Evolutionary conservation across 2,113 vertebrate species (phyloP).

Genomic region (Pterocles gutturalis): DNA sequence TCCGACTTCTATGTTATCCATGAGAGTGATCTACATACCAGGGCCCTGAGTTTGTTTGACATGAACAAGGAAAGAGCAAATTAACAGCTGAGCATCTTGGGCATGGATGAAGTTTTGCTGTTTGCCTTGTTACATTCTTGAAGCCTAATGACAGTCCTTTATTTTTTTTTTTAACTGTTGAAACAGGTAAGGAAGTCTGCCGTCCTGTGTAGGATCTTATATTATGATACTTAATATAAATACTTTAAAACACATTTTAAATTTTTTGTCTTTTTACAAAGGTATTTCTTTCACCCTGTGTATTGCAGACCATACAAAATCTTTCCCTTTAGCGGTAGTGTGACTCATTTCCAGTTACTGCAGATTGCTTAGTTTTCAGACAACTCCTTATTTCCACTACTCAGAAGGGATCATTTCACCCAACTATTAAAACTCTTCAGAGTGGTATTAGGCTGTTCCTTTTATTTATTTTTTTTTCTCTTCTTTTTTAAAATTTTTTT

Average conservation of each 20-base stretch:
- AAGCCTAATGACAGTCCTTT: background rate
- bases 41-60: background rate
- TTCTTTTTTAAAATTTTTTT: background rate
- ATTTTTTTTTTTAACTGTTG: background rate
- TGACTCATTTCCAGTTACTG: background rate
- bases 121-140: background rate
- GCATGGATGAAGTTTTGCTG: background rate
- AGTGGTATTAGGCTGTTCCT: background rate
- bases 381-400: background rate
- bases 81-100: background rate
- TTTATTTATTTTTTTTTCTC: no score
- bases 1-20: background rate
- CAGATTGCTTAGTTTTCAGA: background rate
- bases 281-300: accelerated
- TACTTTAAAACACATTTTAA: background rate
- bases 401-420: background rate
- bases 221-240: background rate
- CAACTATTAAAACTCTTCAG: background rate
- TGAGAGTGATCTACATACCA: accelerated
- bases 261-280: background rate
- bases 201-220: background rate
- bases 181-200: background rate
- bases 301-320: background rate
- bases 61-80: background rate
- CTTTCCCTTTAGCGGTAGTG: background rate